These are phyloP conservation scores for Drosophila carrolli DNA, from an alignment of 1,140 invertebrate species.

Conservation along the genomic window DNA sequence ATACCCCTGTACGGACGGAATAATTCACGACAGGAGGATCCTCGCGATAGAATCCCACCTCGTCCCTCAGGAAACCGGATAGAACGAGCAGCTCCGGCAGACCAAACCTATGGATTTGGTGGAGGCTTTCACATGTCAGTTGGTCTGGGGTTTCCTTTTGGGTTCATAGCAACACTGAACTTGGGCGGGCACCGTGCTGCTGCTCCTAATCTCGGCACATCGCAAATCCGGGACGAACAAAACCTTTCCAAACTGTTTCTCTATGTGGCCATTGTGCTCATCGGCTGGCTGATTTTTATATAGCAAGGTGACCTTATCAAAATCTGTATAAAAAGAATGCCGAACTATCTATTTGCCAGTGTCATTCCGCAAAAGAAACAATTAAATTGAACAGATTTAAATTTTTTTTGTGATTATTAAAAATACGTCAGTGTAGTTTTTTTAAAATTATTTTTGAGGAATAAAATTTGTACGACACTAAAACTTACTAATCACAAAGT, in stretches of 20 bases:
- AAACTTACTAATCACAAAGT: too few relatives aligned
- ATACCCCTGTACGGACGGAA: conserved; percentile 1
- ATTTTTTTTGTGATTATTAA: background rate
- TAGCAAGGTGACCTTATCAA: background rate
- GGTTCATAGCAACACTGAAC: background rate
- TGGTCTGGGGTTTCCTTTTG: background rate
- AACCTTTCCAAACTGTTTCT: background rate
- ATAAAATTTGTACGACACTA: background rate
- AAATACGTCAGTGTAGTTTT: conserved; percentile 1
- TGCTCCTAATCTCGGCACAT: background rate
- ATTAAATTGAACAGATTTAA: background rate
- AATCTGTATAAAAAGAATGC: background rate
- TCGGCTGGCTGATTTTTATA: background rate
- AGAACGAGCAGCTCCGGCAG: background rate
- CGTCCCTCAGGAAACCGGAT: background rate
- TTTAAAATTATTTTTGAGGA: background rate
- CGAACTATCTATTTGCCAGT: too few relatives aligned
- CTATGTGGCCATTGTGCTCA: background rate
- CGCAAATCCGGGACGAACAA: too few relatives aligned
- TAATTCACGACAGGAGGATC: background rate
- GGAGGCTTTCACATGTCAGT: background rate
- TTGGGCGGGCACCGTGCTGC: background rate
- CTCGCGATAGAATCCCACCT: background rate
- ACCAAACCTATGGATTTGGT: background rate
- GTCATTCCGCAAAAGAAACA: background rate